phyloP scores from a whole-genome alignment of 2,888 invertebrate genomes.

The Amiota minor region DNA sequence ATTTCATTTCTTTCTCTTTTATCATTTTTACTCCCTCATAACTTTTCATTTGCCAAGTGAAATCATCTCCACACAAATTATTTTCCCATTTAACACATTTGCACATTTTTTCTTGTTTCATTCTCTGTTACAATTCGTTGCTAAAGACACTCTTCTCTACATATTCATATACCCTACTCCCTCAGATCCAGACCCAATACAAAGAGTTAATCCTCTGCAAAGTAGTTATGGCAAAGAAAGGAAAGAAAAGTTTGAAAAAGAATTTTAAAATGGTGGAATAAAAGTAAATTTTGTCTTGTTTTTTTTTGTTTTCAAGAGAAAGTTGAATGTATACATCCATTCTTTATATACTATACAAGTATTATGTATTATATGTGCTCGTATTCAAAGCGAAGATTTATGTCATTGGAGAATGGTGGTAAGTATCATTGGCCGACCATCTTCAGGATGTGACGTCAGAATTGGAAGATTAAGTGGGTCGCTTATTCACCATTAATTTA shows the following conservation, averaged over 20 bases:
- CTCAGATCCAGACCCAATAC: conserved; percentile 43
- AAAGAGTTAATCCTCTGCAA: conserved; percentile 52
- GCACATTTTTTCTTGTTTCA: conserved; percentile 40
- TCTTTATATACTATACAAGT: not conserved
- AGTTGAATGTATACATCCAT: too few relatives aligned
- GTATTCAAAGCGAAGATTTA: conserved; percentile 51
- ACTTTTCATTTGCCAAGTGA: not conserved
- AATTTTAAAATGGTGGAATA: not conserved
- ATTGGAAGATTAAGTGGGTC: conserved; percentile 56
- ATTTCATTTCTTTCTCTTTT: not conserved
- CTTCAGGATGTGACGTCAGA: conserved; percentile 2
- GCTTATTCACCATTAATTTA: conserved; percentile 56
- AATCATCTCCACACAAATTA: conserved; percentile 43
- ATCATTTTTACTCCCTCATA: not conserved
- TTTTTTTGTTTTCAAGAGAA: not conserved
- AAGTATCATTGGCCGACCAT: conserved; percentile 44
- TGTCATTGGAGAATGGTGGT: conserved; percentile 48
- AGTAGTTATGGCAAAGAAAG: not conserved
- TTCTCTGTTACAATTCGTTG: conserved; percentile 28
- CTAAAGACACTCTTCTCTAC: conserved; percentile 4
- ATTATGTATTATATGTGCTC: conserved; percentile 40
- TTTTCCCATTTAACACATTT: conserved; percentile 56
- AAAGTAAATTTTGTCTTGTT: conserved; percentile 4
- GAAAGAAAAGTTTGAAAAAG: conserved; percentile 12
- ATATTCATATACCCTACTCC: too few relatives aligned